phyloP scores from a whole-genome alignment of 1,140 invertebrate species.

The Andricus grossulariae region DNA sequence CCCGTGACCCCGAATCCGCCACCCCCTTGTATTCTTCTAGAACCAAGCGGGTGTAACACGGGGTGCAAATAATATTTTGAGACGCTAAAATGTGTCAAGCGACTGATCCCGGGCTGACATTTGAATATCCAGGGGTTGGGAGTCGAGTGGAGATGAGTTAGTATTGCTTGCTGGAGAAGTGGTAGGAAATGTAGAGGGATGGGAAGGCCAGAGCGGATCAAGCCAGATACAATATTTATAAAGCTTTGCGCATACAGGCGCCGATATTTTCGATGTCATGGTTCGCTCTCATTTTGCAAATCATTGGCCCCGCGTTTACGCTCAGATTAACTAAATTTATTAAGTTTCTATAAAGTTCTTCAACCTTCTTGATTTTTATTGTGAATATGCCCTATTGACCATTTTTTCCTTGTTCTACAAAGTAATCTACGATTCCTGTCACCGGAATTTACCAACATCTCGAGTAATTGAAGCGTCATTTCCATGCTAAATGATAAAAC shows the following conservation, averaged over 20 bases:
- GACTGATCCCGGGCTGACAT: slow-evolving; percentile 73
- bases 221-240: slow-evolving; percentile 53
- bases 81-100: slow-evolving; percentile 75
- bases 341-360: too few species aligned
- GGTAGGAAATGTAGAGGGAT: slow-evolving; percentile 21
- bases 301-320: not conserved
- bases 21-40: slow-evolving; percentile 36
- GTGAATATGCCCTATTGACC: too few species aligned
- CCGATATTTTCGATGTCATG: slow-evolving; percentile 43
- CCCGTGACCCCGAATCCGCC: slow-evolving; percentile 28
- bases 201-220: slow-evolving; percentile 41
- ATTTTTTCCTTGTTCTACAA: too few species aligned
- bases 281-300: not conserved
- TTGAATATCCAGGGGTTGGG: slow-evolving; percentile 71
- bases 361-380: too few species aligned
- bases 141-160: slow-evolving; percentile 38
- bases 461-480: too few species aligned
- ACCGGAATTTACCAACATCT: too few species aligned
- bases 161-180: slow-evolving; percentile 35
- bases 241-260: slow-evolving; percentile 47
- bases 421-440: too few species aligned
- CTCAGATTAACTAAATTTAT: not conserved
- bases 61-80: slow-evolving; percentile 74
- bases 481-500: too few species aligned
- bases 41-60: slow-evolving; percentile 35